Evolutionary conservation across 2,888 invertebrate species (phyloP).

Genomic region (Lasiommata megera): DNA sequence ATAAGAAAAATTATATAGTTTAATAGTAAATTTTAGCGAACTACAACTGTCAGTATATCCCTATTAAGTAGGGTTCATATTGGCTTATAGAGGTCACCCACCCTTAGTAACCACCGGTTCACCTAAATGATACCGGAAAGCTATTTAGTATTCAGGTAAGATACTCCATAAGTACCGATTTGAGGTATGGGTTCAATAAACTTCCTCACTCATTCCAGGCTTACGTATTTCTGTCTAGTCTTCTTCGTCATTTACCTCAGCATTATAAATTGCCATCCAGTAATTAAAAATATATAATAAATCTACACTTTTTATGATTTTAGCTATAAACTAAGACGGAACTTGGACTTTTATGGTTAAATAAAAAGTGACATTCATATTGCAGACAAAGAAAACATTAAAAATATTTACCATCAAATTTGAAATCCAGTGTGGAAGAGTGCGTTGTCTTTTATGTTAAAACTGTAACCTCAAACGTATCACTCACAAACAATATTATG

Average conservation of each 20-base stretch:
- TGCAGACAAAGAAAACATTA: slow-evolving; percentile 9
- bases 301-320: no score
- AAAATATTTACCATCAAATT: slow-evolving; percentile 26
- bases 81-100: no score
- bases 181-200: background rate
- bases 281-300: no score
- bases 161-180: background rate
- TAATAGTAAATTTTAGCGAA: no score
- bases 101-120: no score
- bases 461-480: slow-evolving; percentile 16
- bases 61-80: no score
- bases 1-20: no score
- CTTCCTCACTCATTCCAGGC: background rate
- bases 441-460: slow-evolving; percentile 1
- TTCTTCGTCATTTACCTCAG: background rate
- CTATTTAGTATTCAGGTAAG: no score
- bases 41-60: no score
- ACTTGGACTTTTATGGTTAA: background rate
- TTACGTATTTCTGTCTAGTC: background rate
- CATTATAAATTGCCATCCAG: background rate
- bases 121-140: no score
- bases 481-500: slow-evolving; percentile 50
- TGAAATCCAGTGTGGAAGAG: slow-evolving; percentile 32
- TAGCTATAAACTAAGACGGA: no score
- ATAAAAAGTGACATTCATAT: background rate